These are phyloP conservation scores for Brachionus sp. DNA, from an alignment of 1,140 invertebrate genomes.

Conservation along the genomic window DNA sequence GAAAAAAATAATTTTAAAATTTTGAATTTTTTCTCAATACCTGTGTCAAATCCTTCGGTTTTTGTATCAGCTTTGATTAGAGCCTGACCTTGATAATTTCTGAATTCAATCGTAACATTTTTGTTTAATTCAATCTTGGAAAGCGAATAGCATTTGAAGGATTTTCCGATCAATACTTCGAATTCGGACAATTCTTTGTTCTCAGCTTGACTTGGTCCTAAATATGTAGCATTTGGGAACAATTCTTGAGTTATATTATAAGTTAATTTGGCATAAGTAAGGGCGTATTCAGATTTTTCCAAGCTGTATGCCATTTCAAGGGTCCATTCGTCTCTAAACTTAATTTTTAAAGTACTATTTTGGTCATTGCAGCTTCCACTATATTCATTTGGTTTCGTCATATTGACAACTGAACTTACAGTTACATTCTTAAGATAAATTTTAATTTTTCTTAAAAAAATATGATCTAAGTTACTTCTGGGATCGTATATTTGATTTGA, in stretches of 20 bases:
- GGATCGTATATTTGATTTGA: not conserved
- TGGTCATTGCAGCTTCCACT: not conserved
- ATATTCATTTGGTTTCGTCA: not conserved
- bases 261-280: not conserved
- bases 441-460: not conserved
- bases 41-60: not conserved
- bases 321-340: not conserved
- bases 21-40: not conserved
- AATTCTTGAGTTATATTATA: not conserved
- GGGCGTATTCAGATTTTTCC: not conserved
- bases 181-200: not conserved
- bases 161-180: not conserved
- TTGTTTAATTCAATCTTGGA: not conserved
- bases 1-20: not conserved
- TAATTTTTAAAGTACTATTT: not conserved
- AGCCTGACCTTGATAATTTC: conserved; percentile 40
- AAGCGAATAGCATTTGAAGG: conserved; percentile 21
- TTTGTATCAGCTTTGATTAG: not conserved
- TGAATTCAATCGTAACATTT: conserved; percentile 27
- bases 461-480: not conserved
- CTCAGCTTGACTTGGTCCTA: not conserved
- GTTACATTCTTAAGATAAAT: not conserved
- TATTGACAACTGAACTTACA: not conserved
- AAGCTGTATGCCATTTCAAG: not conserved
- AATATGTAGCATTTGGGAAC: conserved; percentile 13